Percentiles rank a stretch among this genome's conserved stretches.
Conservation (phyloP, 2,113 vertebrate genomes). For the Perognathus longimembris region DNA sequence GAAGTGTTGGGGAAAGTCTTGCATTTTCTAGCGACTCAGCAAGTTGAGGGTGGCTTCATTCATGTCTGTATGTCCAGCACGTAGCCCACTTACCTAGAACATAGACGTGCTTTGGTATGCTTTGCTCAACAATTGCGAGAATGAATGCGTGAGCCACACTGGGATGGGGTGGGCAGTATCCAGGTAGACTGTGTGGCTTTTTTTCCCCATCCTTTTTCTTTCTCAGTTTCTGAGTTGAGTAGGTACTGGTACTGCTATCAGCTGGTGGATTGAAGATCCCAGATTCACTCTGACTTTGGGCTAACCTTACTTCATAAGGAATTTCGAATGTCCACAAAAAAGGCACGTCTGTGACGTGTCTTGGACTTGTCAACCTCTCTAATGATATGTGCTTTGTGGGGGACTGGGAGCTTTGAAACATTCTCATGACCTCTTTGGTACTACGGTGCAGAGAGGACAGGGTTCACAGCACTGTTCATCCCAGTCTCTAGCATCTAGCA, state of each 20-base stretch:
- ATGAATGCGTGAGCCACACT: neutral
- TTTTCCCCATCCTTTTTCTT: neutral
- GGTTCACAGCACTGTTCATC: neutral
- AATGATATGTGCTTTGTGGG: neutral
- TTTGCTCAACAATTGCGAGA: neutral
- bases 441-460: conserved; percentile 11
- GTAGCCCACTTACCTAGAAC: neutral
- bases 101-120: neutral
- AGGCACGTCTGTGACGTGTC: neutral
- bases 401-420: conserved; percentile 15
- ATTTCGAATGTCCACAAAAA: neutral
- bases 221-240: neutral
- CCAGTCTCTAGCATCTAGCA: neutral
- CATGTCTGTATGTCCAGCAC: neutral
- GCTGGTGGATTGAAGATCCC: neutral
- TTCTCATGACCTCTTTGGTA: conserved; percentile 23
- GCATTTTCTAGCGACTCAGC: neutral
- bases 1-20: neutral
- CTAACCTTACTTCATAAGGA: conserved; percentile 28
- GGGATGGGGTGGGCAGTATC: neutral
- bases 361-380: neutral
- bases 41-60: neutral
- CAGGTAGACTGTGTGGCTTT: neutral
- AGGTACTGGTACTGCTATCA: neutral
- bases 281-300: neutral